Evolutionary conservation across 2,888 invertebrate genomes (phyloP), one percentile per base, ranked within the genome.

Genomic region (Thymelicus acteon): DNA sequence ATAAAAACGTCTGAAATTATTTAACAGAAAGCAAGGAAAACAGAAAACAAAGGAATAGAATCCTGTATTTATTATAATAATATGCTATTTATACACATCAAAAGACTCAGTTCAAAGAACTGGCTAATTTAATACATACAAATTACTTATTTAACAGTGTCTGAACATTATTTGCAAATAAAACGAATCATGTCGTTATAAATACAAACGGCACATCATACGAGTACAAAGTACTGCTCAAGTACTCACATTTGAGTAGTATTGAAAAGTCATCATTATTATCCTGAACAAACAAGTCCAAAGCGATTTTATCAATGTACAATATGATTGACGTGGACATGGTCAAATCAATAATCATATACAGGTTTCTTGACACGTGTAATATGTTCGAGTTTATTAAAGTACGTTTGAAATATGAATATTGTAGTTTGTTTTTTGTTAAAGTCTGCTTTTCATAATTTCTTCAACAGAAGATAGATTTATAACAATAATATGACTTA

Each of bases 281-380:
- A 70, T 70, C 64, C 64, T 70, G 40, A 65, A 39, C 64, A 70
- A 49, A 65, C 60, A 64, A 60, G 39, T 60, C 31, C 60, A 40
- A 31, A 66, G 67, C 66, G 74, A 74, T 73, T 71, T 74, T 76
- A 75, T 75, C 76, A 73, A 52, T 73, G 57, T 48, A 72, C 60
- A 65, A 58, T 57, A 72, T 82, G 81, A 82, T 80, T 80, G 80
- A 78, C 79, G 71, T 73, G 67, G 74, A 80, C 79, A 81, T 71
- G 77, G 72, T 75, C 73, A 76, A 76, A 77, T 74, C 73, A 75
- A 73, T 75, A 72, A 72, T 72, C 62, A 39, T 72, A 71, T 66
- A 71, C 63, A 73, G 63, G 71, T 61, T 64, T 67, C 61, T 64
- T 75, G 73, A 72, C 72, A 60, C 40, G 19, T 52, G 64, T 60